Base-by-base conservation (phyloP, 2,797 vertebrate genomes). In the Gadopsis marmoratus region DNA sequence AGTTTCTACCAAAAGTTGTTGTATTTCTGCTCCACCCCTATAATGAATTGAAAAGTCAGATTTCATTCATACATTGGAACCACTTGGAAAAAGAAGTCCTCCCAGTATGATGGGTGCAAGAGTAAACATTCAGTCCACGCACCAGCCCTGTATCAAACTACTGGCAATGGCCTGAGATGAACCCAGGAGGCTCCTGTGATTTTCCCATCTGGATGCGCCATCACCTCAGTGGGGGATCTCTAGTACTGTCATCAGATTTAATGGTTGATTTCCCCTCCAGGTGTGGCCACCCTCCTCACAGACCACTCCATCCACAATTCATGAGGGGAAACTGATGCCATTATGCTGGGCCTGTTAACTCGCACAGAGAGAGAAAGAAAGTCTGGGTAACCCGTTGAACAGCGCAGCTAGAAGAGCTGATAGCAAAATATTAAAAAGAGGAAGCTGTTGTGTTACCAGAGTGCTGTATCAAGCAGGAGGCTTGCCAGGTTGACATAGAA, bases 231-330 rank as follows among this genome's bases (percentile, higher is more conserved):
- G 31, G 84, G 86, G 61, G 84, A 77, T 45, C 81, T 73, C 54
- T 64, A 78, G 82, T 67, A 54, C 65, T 61, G 55, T 82, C 86
- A 85, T 86, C 68, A 83, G 58, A 86, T 87, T 86, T 87, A 88
- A 86, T 60, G 56, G 69, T 73, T 83, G 67, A 83, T 77, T 85
- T 83, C 73, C 76, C 78, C 86, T 88, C 75, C 87, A 91, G 90
- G 91, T 91, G 91, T 88, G 83, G 87, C 77, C 71, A 2, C 79
- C 89, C 78, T 79, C 83, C 88, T 86, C 88, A 67, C n/a, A 71
- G 82, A 65, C 51, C 2, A 71, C 54, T 33, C 70, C 88, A 90
- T 92, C 37, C 74, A 90, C 79, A 89, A 90, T 92, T 92, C 79
- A 91, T 90, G 84, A 90, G 84, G 67, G 83, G 62, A 87, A 91